Evolutionary conservation across 2,113 vertebrate genomes (phyloP).

Genomic region (Rhinoptilus africanus): DNA sequence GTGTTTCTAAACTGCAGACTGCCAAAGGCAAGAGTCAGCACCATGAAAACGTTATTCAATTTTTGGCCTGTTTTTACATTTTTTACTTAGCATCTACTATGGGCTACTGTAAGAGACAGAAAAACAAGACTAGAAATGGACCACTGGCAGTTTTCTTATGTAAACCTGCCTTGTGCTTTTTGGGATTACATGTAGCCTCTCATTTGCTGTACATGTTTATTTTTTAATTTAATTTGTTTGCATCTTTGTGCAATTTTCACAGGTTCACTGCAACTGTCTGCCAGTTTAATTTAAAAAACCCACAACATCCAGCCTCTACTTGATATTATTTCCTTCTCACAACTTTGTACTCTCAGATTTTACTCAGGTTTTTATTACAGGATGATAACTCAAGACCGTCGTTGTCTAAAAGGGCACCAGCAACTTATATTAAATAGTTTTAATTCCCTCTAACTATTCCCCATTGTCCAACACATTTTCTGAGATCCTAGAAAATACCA

Average conservation of each 20-base stretch:
- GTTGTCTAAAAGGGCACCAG: not conserved
- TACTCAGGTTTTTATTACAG: not conserved
- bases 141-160: not conserved
- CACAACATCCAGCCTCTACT: not conserved
- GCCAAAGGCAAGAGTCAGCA: not conserved
- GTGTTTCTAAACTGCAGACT: not conserved
- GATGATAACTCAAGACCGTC: not conserved
- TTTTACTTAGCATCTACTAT: not conserved
- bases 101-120: not conserved
- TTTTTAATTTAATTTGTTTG: not conserved
- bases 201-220: not conserved
- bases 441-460: conserved; percentile 45
- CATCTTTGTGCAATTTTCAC: not conserved
- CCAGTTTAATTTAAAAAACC: not conserved
- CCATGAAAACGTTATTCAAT: not conserved
- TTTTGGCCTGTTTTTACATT: not conserved
- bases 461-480: not conserved
- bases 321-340: not conserved
- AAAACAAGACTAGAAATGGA: not conserved
- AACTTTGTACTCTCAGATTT: not conserved
- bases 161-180: not conserved
- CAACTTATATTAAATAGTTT: conserved; percentile 44
- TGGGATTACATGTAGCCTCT: not conserved
- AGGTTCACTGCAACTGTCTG: not conserved
- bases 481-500: conserved; percentile 35